Percentiles rank a stretch among this genome's conserved stretches.
These are phyloP conservation scores for Pocota personata DNA, from an alignment of 2,888 invertebrate genomes.

Conservation along the genomic window DNA sequence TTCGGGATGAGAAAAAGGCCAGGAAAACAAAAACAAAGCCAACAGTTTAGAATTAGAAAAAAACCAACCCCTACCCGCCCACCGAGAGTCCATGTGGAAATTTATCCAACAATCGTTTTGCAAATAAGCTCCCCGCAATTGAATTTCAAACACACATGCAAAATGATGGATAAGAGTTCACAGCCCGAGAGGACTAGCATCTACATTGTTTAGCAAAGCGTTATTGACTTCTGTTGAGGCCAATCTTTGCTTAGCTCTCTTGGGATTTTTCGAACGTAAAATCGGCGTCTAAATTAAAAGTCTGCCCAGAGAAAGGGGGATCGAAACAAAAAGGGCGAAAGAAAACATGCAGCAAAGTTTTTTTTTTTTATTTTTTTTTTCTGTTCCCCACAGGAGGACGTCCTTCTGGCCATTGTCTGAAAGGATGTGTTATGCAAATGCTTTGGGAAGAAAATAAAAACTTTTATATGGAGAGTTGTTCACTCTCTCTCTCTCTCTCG, in stretches of 20 bases:
- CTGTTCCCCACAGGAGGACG: no score
- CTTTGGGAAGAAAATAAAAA: constrained; percentile 36
- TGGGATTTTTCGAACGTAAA: constrained; percentile 82
- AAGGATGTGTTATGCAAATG: constrained; percentile 70
- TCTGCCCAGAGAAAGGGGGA: constrained; percentile 26
- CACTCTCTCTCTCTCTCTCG: constrained; percentile 5
- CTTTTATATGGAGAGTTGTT: constrained; percentile 31
- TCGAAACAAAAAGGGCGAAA: neutral
- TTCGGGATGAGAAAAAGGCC: constrained; percentile 41
- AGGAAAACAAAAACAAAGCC: constrained; percentile 39
- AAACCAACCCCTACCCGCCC: neutral
- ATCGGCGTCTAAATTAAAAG: constrained; percentile 81
- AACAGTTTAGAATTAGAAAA: constrained; percentile 9
- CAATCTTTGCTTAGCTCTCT: constrained; percentile 82
- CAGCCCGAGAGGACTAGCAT: constrained; percentile 26
- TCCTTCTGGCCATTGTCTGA: constrained; percentile 39
- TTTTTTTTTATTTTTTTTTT: neutral
- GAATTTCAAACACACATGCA: constrained; percentile 73
- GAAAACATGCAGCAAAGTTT: neutral
- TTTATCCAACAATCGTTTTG: constrained; percentile 68
- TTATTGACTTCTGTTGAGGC: constrained; percentile 75
- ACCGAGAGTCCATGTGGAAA: constrained; percentile 36
- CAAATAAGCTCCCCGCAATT: constrained; percentile 65
- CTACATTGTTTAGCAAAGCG: constrained; percentile 70
- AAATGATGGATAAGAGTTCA: constrained; percentile 50